Conservation (phyloP, 2,797 vertebrate species). For the Manis javanica region DNA sequence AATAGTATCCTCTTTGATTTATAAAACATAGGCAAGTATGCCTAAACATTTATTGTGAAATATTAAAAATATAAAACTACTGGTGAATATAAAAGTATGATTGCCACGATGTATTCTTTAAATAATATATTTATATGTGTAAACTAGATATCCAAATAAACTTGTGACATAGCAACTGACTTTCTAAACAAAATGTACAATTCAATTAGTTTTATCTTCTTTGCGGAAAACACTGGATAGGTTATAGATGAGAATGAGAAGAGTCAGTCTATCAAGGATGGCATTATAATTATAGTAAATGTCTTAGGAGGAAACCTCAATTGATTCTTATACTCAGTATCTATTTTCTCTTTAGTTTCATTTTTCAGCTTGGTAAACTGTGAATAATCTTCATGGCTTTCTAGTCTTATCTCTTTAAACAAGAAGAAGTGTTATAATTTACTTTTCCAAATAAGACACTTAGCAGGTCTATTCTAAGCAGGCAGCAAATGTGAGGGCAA, state of each 20-base stretch:
- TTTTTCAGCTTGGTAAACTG: constrained; percentile 54
- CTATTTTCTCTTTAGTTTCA: constrained; percentile 2
- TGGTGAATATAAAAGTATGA: not conserved
- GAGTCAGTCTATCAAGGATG: constrained; percentile 31
- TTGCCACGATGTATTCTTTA: not conserved
- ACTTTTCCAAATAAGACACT: not conserved
- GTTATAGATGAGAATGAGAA: constrained; percentile 18
- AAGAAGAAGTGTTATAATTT: constrained; percentile 24
- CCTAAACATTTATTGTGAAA: not conserved
- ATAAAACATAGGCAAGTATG: not conserved
- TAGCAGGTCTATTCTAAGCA: not conserved
- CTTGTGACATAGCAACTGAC: not conserved
- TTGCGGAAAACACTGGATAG: not conserved
- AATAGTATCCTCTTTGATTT: not conserved
- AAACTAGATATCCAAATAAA: not conserved
- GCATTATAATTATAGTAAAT: constrained; percentile 61
- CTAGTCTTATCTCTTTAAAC: constrained; percentile 26
- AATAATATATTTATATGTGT: not conserved
- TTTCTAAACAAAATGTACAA: not conserved
- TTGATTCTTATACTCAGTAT: constrained; percentile 35
- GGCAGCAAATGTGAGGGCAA: not conserved
- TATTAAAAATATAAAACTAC: constrained; percentile 33
- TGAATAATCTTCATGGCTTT: constrained; percentile 46
- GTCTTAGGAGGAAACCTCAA: not conserved
- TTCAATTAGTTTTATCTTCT: constrained; percentile 33